Base-by-base conservation (phyloP, 1,140 invertebrate species). In the Trypoxylus dichotomus region DNA sequence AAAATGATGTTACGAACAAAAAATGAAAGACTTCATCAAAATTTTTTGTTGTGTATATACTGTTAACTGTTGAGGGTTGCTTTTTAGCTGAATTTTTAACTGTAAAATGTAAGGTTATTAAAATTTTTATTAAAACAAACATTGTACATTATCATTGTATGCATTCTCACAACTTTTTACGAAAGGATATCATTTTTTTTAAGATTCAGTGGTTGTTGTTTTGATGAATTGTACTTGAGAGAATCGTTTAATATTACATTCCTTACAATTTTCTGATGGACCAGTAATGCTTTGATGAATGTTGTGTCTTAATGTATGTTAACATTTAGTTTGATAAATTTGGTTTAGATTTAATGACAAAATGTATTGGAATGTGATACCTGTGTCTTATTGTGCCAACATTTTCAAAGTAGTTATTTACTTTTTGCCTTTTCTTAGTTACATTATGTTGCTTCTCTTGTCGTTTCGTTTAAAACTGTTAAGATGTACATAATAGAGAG, bases 311-410 rank as follows among this genome's bases (percentile, higher is more conserved):
- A 72, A 15, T 68, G 7, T 68, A 68, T 24, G 11, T 68, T 68
- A 27, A 27, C 15, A 3, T 68, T 1, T 68, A 68, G 15, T 29
- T 68, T 68, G 21, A 68, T 68, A 24, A 29, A 37, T 68, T 77
- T 54, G 73, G 42, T 24, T 58, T 75, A 77, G 13, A 43, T 63
- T 47, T 6, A 1, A 72, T 73, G 21, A 76, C 27, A 27, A 29
- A 42, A 54, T 54, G 77, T 77, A 78, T 77, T 76, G 78, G 74
- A 80, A 81, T 81, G 79, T 80, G 80, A 80, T 80, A 81, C 77
- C 78, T 79, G 75, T 77, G 77, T 80, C 78, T 78, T 81, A 74
- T 79, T 78, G 80, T 81, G 80, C 80, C 79, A 80, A 81, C 21
- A 63, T 77, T 74, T 78, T 77, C 71, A 79, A 78, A 77, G 58